Conservation (phyloP, 1,140 invertebrate species). For the Ceratoteleas bidentatus region DNA sequence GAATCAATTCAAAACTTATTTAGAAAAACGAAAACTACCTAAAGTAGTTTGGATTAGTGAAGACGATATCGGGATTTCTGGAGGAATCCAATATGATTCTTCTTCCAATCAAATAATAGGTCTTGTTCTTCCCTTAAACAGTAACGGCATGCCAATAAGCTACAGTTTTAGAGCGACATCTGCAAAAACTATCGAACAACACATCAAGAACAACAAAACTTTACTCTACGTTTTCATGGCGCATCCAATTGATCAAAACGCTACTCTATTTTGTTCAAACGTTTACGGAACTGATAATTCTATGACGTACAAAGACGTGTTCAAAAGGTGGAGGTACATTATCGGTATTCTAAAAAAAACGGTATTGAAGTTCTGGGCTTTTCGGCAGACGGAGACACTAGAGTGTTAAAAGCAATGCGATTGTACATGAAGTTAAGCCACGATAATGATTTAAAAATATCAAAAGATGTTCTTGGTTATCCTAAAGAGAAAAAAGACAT, state of each 20-base stretch:
- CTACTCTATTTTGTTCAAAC: slow-evolving; percentile 3
- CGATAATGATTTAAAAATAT: too few relatives aligned
- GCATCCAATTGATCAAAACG: slow-evolving; percentile 4
- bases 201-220: slow-evolving; percentile 2
- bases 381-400: too few relatives aligned
- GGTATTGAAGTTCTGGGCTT: too few relatives aligned
- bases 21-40: background rate
- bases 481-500: too few relatives aligned
- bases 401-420: too few relatives aligned
- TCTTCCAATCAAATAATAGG: slow-evolving; percentile 17
- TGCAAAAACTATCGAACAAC: background rate
- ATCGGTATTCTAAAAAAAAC: too few relatives aligned
- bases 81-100: slow-evolving; percentile 16
- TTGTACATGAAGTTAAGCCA: too few relatives aligned
- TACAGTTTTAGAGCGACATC: slow-evolving; percentile 10
- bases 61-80: slow-evolving; percentile 7
- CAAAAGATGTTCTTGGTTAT: too few relatives aligned
- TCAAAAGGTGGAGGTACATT: too few relatives aligned
- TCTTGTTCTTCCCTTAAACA: slow-evolving; percentile 11
- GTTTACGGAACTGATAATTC: slow-evolving; percentile 17
- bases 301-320: too few relatives aligned
- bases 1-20: background rate
- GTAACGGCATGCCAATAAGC: background rate
- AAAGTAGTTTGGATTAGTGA: slow-evolving; percentile 17
- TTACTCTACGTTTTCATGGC: slow-evolving; percentile 18